phyloP scores from a whole-genome alignment of 2,888 invertebrate genomes.

The Agrochola lota region DNA sequence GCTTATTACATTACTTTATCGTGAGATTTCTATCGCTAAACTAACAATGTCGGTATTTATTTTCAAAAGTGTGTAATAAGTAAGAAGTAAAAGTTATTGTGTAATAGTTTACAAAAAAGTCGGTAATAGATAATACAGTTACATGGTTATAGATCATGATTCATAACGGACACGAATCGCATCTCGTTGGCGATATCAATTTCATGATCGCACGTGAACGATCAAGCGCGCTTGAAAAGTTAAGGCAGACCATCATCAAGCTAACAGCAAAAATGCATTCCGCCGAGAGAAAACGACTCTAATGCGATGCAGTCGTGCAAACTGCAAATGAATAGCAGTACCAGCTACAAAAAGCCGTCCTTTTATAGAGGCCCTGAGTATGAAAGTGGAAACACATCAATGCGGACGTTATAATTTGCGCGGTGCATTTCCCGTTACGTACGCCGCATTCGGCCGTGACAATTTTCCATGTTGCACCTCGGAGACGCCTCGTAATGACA shows the following conservation, averaged over 20 bases:
- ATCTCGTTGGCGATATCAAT: slow-evolving; percentile 55
- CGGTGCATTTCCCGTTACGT: slow-evolving; percentile 82
- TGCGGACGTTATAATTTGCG: slow-evolving; percentile 83
- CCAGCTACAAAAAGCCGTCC: slow-evolving; percentile 54
- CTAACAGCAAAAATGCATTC: slow-evolving; percentile 54
- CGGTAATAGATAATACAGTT: slow-evolving; percentile 60
- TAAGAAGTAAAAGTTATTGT: slow-evolving; percentile 68
- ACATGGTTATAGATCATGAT: slow-evolving; percentile 57
- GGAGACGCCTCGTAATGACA: slow-evolving; percentile 80
- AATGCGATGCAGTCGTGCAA: slow-evolving; percentile 59
- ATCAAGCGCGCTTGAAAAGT: slow-evolving; percentile 41
- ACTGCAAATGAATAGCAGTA: slow-evolving; percentile 58
- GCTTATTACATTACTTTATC: slow-evolving; percentile 70
- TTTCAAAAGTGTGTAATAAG: slow-evolving; percentile 72
- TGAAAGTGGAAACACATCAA: slow-evolving; percentile 75
- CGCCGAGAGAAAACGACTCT: slow-evolving; percentile 48
- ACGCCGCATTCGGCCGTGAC: slow-evolving; percentile 79
- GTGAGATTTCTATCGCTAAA: slow-evolving; percentile 73
- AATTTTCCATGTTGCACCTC: slow-evolving; percentile 73
- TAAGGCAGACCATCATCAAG: slow-evolving; percentile 41
- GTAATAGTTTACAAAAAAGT: slow-evolving; percentile 64
- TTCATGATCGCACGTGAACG: slow-evolving; percentile 58
- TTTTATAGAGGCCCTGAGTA: slow-evolving; percentile 59
- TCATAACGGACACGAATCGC: slow-evolving; percentile 54
- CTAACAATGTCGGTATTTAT: slow-evolving; percentile 72